Conservation (phyloP, 2,113 vertebrate genomes). For the Cricetomys ansorgei region DNA sequence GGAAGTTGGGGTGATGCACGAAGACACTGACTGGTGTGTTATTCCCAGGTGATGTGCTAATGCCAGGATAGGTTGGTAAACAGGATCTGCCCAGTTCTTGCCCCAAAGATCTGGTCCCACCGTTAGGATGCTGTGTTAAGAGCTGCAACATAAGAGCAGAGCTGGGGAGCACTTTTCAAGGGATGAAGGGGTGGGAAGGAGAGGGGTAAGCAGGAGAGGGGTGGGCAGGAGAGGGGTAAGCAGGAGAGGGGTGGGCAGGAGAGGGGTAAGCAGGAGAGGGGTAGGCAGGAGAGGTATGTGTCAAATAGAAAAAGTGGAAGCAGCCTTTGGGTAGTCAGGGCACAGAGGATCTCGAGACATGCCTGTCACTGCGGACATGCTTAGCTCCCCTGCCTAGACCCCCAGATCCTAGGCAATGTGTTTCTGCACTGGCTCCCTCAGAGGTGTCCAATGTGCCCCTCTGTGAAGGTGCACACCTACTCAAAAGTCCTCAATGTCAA, state of each 20-base stretch:
- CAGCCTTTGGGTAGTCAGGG: neutral
- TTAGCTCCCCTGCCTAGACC: neutral
- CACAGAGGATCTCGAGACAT: neutral
- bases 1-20: neutral
- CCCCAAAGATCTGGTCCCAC: neutral
- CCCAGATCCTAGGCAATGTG: neutral
- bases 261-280: neutral
- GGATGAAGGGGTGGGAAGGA: neutral
- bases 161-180: neutral
- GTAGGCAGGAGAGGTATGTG: neutral
- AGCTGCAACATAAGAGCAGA: neutral
- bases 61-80: neutral
- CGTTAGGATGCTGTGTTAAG: neutral
- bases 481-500: neutral
- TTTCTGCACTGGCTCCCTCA: neutral
- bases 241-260: neutral
- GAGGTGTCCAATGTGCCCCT: neutral
- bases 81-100: neutral
- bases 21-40: neutral
- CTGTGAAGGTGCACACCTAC: neutral
- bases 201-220: neutral
- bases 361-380: neutral
- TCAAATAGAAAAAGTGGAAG: neutral
- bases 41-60: neutral
- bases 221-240: neutral